Conservation (phyloP, 2,113 vertebrate genomes). For the Phainopepla nitens region DNA sequence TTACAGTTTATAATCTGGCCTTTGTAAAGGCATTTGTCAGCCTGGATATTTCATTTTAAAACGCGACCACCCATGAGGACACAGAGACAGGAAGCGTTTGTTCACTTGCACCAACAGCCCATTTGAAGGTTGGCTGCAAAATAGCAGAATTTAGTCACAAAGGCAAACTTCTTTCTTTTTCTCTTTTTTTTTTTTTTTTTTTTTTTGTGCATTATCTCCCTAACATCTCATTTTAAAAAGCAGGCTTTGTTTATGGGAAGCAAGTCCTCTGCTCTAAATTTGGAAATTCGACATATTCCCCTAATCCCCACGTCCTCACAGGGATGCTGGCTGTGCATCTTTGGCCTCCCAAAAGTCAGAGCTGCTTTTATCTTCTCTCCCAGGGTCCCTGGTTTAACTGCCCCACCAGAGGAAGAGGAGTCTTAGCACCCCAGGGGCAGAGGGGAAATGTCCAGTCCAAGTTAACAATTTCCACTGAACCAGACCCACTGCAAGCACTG, state of each 20-base stretch:
- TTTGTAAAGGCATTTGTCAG: slow-evolving; percentile 90
- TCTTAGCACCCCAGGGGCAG: slow-evolving; percentile 20
- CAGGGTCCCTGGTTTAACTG: background rate
- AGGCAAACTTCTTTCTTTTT: slow-evolving; percentile 57
- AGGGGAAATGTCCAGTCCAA: background rate
- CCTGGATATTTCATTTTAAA: slow-evolving; percentile 84
- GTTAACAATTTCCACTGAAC: background rate
- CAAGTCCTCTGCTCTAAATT: slow-evolving; percentile 83
- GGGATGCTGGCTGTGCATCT: slow-evolving; percentile 29
- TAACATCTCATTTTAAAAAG: slow-evolving; percentile 72
- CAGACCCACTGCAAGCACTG: background rate
- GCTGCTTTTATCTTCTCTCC: slow-evolving; percentile 26
- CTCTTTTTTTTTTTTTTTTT: slow-evolving; percentile 34
- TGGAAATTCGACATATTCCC: slow-evolving; percentile 74
- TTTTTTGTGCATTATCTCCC: slow-evolving; percentile 69
- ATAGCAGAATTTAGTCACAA: slow-evolving; percentile 75
- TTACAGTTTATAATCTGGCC: slow-evolving; percentile 93
- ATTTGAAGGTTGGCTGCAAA: slow-evolving; percentile 76
- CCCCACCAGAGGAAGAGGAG: slow-evolving; percentile 17
- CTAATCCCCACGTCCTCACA: slow-evolving; percentile 58
- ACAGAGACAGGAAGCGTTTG: slow-evolving; percentile 77
- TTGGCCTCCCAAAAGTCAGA: slow-evolving; percentile 48
- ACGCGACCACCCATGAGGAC: slow-evolving; percentile 89
- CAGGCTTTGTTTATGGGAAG: slow-evolving; percentile 83
- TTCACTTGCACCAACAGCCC: slow-evolving; percentile 71